Conservation (phyloP, 2,113 vertebrate genomes). For the Guaruba guarouba region DNA sequence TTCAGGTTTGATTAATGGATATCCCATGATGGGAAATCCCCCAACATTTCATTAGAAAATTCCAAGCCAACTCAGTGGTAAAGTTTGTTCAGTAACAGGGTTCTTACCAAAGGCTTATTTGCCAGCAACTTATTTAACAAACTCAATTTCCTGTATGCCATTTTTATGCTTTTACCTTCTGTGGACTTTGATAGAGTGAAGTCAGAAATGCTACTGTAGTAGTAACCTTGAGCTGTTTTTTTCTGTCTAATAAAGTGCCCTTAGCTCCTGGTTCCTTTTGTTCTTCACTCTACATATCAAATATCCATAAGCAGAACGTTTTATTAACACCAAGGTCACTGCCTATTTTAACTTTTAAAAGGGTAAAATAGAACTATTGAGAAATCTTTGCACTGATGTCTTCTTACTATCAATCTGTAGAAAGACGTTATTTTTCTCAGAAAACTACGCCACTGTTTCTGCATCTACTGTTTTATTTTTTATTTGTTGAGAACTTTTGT, state of each 20-base stretch:
- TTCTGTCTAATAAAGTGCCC: neutral
- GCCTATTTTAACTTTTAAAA: neutral
- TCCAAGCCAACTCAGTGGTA: neutral
- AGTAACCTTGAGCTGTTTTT: constrained; percentile 47
- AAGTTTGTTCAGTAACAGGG: neutral
- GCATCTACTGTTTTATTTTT: constrained; percentile 2
- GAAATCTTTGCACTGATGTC: neutral
- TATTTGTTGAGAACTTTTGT: neutral
- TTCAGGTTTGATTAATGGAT: neutral
- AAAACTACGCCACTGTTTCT: neutral
- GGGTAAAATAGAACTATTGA: neutral
- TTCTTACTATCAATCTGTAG: neutral
- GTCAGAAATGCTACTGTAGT: constrained; percentile 37
- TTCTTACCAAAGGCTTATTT: constrained; percentile 5
- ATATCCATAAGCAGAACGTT: constrained; percentile 7
- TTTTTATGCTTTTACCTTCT: constrained; percentile 32
- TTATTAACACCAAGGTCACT: constrained; percentile 32
- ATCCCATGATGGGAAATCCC: neutral
- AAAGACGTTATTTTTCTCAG: neutral
- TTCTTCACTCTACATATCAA: neutral
- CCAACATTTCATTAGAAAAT: neutral
- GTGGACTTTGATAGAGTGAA: constrained; percentile 3
- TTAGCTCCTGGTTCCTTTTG: constrained; percentile 24
- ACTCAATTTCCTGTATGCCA: constrained; percentile 4
- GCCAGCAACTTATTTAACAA: constrained; percentile 7